phyloP scores from a whole-genome alignment of 1,140 invertebrate species.

The Sinella curviseta region DNA sequence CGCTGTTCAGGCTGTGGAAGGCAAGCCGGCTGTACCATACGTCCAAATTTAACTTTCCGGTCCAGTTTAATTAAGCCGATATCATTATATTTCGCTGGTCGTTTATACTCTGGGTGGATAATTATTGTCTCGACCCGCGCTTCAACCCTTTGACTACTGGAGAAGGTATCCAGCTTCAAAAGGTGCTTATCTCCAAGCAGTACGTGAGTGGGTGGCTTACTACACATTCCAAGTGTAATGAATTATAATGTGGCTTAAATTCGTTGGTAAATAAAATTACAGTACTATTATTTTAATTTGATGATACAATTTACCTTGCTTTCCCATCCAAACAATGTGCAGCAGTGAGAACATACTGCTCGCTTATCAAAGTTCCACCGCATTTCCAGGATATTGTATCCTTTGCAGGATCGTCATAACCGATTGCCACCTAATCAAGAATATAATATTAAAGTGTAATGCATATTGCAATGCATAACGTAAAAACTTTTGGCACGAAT shows the following conservation, averaged over 20 bases:
- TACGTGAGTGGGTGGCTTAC: constrained; percentile 11
- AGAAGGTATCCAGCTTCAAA: background rate
- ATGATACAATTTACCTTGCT: background rate
- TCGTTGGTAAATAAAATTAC: background rate
- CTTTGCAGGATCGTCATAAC: background rate
- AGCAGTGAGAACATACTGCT: constrained; percentile 55
- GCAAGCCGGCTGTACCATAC: constrained; percentile 62
- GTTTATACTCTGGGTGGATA: constrained; percentile 58
- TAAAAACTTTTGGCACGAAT: background rate
- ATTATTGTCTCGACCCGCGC: constrained; percentile 22
- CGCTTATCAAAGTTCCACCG: constrained; percentile 61
- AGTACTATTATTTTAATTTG: background rate
- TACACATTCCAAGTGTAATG: background rate
- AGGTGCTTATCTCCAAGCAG: constrained; percentile 32
- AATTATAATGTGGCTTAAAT: background rate
- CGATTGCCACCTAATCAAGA: constrained; percentile 13
- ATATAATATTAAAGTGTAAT: background rate
- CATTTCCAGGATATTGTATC: constrained; percentile 54
- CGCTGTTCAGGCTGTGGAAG: constrained; percentile 56
- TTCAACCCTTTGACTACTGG: background rate
- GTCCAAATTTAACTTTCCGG: constrained; percentile 55
- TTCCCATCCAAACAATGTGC: constrained; percentile 18
- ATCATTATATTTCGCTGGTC: constrained; percentile 62
- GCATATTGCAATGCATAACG: background rate
- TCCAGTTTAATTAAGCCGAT: constrained; percentile 62